Evolutionary conservation across 35 echinoderm and acorn worm species (phyloP), one percentile per base, ranked within the genome.

Genomic region (Chiridota heheva): DNA sequence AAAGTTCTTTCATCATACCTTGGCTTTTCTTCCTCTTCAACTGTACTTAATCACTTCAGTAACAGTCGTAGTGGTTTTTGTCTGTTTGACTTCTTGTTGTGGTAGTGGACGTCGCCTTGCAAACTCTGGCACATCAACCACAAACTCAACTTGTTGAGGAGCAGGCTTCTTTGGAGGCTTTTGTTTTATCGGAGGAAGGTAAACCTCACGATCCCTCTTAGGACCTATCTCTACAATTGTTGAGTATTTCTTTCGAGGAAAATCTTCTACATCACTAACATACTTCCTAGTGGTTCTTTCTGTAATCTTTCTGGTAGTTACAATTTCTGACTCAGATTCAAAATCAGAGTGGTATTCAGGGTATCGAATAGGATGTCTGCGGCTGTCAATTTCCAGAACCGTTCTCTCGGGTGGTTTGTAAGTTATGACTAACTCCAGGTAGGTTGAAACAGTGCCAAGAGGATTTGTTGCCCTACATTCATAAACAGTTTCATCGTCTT

Each of bases 401-500:
- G n/a, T n/a, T n/a, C n/a, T n/a, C n/a, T n/a, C n/a, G n/a, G n/a
- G n/a, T n/a, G n/a, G n/a, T n/a, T n/a, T n/a, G n/a, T n/a, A n/a
- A n/a, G 75, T 70, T 32, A 87, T 43, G 13, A 43, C 43, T 20
- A 87, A 68, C 37, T 72, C 70, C 46, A 76, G 86, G 66, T 87
- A 91, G 24, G 88, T 87, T 53, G 88, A 97, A 5, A 87, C 84
- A 65, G 88, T 97, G 15, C 93, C 93, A 20, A 87, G 36, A 2
- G 77, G 69, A 81, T 97, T 97, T 28, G 77, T 73, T n/a, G 93
- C 93, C 45, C 93, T 67, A 58, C 93, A 97, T 51, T 97, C 93
- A 88, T 82, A 97, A 56, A 84, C 85, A 76, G 88, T 84, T n/a
- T 85, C 83, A 85, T 97, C 88, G 10, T 91, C 88, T 55, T 87